phyloP scores from a whole-genome alignment of 2,888 invertebrate species.

The Campopleginae sp. region DNA sequence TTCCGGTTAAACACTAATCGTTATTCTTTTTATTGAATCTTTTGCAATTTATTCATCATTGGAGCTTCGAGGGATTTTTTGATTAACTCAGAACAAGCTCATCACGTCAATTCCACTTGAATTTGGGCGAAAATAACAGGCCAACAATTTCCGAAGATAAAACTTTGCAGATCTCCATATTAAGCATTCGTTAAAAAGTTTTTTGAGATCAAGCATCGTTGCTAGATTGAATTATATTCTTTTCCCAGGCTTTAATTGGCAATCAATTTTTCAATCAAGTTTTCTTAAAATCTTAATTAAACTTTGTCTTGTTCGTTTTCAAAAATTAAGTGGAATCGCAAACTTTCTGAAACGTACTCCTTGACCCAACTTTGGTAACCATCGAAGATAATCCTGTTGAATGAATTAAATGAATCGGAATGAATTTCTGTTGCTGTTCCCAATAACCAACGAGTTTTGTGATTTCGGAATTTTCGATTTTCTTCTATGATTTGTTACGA shows the following conservation, averaged over 20 bases:
- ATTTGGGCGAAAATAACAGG: not conserved
- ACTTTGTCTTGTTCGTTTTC: not conserved
- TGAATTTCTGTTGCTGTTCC: too few relatives aligned
- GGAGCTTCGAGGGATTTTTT: not conserved
- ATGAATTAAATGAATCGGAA: too few relatives aligned
- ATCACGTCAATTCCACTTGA: not conserved
- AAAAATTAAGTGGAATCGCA: not conserved
- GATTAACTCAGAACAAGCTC: not conserved
- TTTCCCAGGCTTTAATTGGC: not conserved
- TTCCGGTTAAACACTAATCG: not conserved
- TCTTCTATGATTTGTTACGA: too few relatives aligned
- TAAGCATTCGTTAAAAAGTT: conserved; percentile 4
- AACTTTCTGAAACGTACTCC: not conserved
- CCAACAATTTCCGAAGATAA: not conserved
- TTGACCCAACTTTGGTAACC: not conserved
- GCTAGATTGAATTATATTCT: not conserved
- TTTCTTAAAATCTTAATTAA: not conserved
- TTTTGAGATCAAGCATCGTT: not conserved
- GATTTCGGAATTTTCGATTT: too few relatives aligned
- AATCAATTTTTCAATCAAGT: not conserved
- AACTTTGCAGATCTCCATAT: not conserved
- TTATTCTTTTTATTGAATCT: too few relatives aligned
- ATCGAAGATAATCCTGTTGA: not conserved
- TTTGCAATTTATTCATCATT: not conserved
- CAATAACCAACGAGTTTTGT: too few relatives aligned